These are phyloP conservation scores for Hemaris fuciformis DNA, from an alignment of 2,888 invertebrate species.

Conservation along the genomic window DNA sequence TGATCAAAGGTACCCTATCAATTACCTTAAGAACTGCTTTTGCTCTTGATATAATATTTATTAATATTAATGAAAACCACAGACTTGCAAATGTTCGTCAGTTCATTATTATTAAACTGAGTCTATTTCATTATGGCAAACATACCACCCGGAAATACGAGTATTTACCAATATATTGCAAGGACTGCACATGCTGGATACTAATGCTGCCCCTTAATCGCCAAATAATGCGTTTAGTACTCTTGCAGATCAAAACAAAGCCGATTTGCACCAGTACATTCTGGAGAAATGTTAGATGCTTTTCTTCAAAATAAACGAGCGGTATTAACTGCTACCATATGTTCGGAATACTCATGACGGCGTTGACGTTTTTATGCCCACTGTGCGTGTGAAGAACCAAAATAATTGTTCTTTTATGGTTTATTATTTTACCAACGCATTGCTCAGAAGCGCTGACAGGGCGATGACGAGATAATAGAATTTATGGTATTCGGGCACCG, in stretches of 20 bases:
- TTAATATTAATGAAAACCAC: too few relatives aligned
- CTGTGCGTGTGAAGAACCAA: constrained; percentile 67
- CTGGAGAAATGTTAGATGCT: not conserved
- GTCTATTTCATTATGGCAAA: too few relatives aligned
- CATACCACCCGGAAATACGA: too few relatives aligned
- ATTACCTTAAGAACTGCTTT: too few relatives aligned
- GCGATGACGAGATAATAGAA: constrained; percentile 57
- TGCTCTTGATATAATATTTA: too few relatives aligned
- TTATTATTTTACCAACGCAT: constrained; percentile 71
- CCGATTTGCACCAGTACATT: not conserved
- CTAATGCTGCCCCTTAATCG: too few relatives aligned
- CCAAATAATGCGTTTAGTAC: too few relatives aligned
- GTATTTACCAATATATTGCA: not conserved
- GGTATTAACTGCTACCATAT: constrained; percentile 42
- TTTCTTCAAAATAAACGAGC: not conserved
- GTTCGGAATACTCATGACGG: constrained; percentile 51
- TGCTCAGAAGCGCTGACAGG: constrained; percentile 67
- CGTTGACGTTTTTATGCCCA: constrained; percentile 70
- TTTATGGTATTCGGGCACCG: constrained; percentile 25
- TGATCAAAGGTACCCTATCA: too few relatives aligned
- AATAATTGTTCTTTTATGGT: constrained; percentile 69
- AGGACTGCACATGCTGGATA: too few relatives aligned
- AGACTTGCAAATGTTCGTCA: too few relatives aligned
- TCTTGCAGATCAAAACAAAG: not conserved
- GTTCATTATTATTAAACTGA: too few relatives aligned